These are phyloP conservation scores for Athene noctua DNA, from an alignment of 2,113 vertebrate genomes.

Conservation along the genomic window DNA sequence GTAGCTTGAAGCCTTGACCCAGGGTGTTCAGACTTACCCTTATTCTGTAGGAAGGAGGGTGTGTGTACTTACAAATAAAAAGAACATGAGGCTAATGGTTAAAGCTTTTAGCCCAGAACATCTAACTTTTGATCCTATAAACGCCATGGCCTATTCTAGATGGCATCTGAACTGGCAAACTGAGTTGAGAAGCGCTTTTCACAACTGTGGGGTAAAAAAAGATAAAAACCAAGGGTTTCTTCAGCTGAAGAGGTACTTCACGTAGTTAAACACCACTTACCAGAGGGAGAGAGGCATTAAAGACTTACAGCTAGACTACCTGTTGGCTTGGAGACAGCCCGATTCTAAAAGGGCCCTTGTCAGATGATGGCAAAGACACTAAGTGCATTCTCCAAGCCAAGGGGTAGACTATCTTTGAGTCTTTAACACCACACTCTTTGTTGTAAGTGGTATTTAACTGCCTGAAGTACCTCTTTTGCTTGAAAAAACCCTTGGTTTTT, in stretches of 20 bases:
- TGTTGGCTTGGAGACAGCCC: background rate
- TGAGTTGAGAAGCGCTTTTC: background rate
- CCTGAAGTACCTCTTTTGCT: background rate
- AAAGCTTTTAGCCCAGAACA: background rate
- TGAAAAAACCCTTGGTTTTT: background rate
- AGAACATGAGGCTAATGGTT: background rate
- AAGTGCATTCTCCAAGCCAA: background rate
- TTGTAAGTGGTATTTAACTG: background rate
- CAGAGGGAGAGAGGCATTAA: rapidly evolving
- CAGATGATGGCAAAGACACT: background rate
- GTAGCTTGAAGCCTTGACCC: background rate
- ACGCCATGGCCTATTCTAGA: background rate
- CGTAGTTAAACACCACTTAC: background rate
- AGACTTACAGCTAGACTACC: background rate
- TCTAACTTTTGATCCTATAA: background rate
- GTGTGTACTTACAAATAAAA: background rate
- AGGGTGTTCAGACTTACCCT: background rate
- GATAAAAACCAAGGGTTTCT: background rate
- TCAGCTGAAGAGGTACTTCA: background rate
- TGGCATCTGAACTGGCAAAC: background rate
- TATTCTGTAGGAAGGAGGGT: background rate
- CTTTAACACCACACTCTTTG: background rate
- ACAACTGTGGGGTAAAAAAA: background rate
- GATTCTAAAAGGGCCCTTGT: background rate
- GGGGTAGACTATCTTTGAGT: background rate